Evolutionary conservation across 2,113 vertebrate genomes (phyloP).

Genomic region (Stigmatopora nigra): DNA sequence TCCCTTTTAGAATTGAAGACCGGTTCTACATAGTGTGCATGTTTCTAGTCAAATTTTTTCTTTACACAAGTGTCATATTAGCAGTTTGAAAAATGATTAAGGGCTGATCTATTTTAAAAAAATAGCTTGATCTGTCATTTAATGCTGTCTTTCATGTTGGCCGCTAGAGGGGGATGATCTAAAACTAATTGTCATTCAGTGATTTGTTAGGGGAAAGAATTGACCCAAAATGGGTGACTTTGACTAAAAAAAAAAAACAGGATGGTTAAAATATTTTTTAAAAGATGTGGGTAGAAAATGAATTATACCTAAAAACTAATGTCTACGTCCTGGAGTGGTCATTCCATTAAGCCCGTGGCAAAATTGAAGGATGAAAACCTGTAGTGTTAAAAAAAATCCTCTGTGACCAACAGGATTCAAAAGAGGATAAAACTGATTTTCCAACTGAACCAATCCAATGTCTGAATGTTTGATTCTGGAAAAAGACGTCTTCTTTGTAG

Average conservation of each 20-base stretch:
- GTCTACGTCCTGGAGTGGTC: too few relatives aligned
- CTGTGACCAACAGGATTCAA: not conserved
- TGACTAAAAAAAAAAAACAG: too few relatives aligned
- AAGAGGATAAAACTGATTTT: too few relatives aligned
- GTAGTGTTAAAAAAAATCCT: not conserved
- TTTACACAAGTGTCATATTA: not conserved
- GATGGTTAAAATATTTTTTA: too few relatives aligned
- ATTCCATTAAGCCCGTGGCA: not conserved
- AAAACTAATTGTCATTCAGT: conserved; percentile 7
- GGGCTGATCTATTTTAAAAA: too few relatives aligned
- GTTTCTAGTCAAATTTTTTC: not conserved
- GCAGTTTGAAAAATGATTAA: too few relatives aligned
- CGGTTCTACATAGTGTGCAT: not conserved
- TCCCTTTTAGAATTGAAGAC: not conserved
- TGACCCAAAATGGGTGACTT: too few relatives aligned
- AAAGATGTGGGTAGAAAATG: not conserved
- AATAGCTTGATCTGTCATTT: not conserved
- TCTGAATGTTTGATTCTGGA: conserved; percentile 6
- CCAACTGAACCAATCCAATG: not conserved
- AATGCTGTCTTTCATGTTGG: not conserved
- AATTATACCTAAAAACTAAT: not conserved
- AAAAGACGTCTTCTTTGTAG: conserved; percentile 6
- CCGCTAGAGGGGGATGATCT: conserved; percentile 57
- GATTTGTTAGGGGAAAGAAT: too few relatives aligned
- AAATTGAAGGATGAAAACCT: not conserved